Conservation (phyloP, 2,888 invertebrate species). For the Trissonchulus latispiculum region DNA sequence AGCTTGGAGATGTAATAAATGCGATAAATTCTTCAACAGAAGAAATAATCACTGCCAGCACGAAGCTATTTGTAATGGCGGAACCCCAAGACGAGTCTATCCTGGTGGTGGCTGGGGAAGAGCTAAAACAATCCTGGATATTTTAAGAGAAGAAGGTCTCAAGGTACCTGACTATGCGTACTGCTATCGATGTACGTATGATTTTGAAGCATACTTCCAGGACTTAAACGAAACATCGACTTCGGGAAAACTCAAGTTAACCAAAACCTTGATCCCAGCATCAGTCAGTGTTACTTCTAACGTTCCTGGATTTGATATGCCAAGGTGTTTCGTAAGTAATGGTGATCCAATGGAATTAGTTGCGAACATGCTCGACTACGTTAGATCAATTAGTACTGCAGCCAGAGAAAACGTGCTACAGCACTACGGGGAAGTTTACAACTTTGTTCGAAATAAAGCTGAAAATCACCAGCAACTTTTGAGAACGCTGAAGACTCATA, state of each 20-base stretch:
- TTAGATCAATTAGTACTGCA: not conserved
- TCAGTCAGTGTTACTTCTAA: not conserved
- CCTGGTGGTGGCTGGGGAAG: not conserved
- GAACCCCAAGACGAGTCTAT: not conserved
- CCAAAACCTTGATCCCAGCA: not conserved
- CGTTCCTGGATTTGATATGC: not conserved
- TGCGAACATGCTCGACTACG: not conserved
- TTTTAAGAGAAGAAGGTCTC: not conserved
- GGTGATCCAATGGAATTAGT: not conserved
- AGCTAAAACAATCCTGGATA: not conserved
- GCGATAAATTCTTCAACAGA: not conserved
- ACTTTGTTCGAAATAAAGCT: not conserved
- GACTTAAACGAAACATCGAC: not conserved
- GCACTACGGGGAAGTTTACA: not conserved
- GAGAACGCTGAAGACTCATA: too few species aligned
- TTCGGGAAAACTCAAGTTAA: not conserved
- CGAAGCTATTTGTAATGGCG: not conserved
- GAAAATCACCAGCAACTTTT: not conserved
- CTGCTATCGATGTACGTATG: not conserved
- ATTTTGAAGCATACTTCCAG: not conserved
- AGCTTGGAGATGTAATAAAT: not conserved
- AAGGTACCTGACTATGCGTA: not conserved
- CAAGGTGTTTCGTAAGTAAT: not conserved
- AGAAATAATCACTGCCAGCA: not conserved
- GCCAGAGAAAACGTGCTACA: not conserved